Conservation (phyloP, 1,140 invertebrate genomes). For the Drosophila bocki region DNA sequence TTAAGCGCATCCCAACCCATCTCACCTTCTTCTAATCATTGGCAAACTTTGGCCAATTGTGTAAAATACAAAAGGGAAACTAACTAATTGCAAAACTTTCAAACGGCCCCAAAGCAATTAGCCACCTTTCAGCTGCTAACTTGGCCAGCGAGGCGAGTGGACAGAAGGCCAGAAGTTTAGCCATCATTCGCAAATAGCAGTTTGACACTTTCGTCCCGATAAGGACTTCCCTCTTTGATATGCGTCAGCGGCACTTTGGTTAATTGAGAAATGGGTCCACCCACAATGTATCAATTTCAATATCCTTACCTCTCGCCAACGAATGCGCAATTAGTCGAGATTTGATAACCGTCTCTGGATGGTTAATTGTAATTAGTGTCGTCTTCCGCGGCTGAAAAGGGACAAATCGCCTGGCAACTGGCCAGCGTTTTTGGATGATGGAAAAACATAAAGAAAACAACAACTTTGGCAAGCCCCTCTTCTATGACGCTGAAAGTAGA, state of each 20-base stretch:
- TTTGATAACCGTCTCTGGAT: conserved; percentile 41
- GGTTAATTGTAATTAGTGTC: conserved; percentile 38
- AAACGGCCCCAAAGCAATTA: conserved; percentile 37
- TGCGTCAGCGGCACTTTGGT: conserved; percentile 23
- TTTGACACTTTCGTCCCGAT: conserved; percentile 21
- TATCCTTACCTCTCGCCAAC: conserved; percentile 10
- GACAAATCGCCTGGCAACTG: conserved; percentile 14
- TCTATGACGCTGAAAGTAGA: neutral
- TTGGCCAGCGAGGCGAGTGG: neutral
- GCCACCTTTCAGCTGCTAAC: conserved; percentile 7
- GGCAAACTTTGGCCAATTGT: conserved; percentile 32
- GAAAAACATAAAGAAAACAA: neutral
- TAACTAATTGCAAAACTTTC: conserved; percentile 47
- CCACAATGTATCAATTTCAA: conserved; percentile 25
- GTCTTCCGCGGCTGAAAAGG: conserved; percentile 2
- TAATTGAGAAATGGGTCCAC: conserved; percentile 26
- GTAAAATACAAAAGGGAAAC: conserved; percentile 26
- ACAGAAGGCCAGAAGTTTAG: conserved; percentile 7
- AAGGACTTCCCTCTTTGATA: neutral
- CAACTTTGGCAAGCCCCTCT: conserved; percentile 15
- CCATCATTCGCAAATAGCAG: conserved; percentile 9
- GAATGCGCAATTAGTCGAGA: conserved; percentile 42
- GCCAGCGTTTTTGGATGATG: neutral
- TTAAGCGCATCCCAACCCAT: conserved; percentile 5
- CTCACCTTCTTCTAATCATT: conserved; percentile 10